Conservation (phyloP, 2,113 vertebrate genomes). For the Elephas maximus region DNA sequence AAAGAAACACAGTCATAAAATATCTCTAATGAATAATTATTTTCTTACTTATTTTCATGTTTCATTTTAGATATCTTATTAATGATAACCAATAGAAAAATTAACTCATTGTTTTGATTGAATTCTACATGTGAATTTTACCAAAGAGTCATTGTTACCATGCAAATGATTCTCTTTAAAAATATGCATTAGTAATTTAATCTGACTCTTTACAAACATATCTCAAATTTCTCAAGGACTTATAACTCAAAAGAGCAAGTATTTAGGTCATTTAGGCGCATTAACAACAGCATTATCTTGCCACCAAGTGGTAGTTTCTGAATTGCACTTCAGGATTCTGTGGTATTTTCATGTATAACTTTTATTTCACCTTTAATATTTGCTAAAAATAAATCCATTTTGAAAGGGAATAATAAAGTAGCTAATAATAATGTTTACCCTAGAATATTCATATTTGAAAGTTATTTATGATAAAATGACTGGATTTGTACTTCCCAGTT, state of each 20-base stretch:
- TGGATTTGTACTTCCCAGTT: not conserved
- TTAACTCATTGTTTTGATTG: constrained; percentile 22
- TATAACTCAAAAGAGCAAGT: constrained; percentile 48
- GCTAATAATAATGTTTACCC: not conserved
- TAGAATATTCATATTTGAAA: not conserved
- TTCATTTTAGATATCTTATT: constrained; percentile 27
- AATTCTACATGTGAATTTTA: constrained; percentile 41
- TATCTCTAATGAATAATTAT: not conserved
- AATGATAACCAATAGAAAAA: not conserved
- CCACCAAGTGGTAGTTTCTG: constrained; percentile 78
- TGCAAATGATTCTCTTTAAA: constrained; percentile 15
- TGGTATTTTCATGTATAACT: not conserved
- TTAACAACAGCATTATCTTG: constrained; percentile 75
- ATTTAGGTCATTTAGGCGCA: constrained; percentile 72
- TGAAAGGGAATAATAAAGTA: not conserved
- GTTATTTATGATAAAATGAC: not conserved
- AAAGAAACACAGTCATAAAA: constrained; percentile 14
- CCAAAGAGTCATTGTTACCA: not conserved
- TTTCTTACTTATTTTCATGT: not conserved
- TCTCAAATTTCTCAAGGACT: constrained; percentile 47
- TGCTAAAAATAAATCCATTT: not conserved
- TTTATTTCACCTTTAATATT: not conserved
- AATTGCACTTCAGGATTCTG: not conserved
- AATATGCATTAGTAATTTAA: constrained; percentile 26
- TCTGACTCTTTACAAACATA: constrained; percentile 2